These are phyloP conservation scores for Cordilura impudica DNA, from an alignment of 2,888 invertebrate species.

Conservation along the genomic window DNA sequence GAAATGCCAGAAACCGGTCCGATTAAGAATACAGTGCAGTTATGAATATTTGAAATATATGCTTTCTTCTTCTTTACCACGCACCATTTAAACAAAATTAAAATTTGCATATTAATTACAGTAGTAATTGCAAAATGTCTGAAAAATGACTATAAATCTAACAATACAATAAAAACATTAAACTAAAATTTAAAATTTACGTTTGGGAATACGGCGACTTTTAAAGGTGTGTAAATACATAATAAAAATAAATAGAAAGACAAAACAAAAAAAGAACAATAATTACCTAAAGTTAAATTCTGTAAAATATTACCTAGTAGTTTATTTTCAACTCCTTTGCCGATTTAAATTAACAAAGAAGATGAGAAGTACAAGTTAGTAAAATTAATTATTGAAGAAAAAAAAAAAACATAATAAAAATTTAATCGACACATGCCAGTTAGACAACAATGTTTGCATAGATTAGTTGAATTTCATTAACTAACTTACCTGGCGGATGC, in stretches of 20 bases:
- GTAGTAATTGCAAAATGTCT: too few species aligned
- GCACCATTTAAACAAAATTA: too few species aligned
- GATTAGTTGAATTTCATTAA: not conserved
- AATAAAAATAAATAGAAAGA: not conserved
- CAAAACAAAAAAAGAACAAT: conserved; percentile 28
- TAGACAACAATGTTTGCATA: not conserved
- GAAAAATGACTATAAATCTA: too few species aligned
- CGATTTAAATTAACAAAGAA: conserved; percentile 26
- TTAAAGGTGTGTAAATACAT: not conserved
- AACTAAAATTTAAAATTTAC: too few species aligned
- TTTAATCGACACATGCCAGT: conserved; percentile 1
- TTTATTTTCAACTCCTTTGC: conserved; percentile 46
- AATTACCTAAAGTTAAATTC: conserved; percentile 65
- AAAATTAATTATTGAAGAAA: conserved; percentile 6
- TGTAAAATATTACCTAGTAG: conserved; percentile 62
- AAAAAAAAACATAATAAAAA: conserved; percentile 2
- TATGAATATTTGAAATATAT: too few species aligned
- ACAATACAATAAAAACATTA: too few species aligned
- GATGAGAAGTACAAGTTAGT: conserved; percentile 26
- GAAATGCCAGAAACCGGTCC: too few species aligned
- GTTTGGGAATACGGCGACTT: not conserved
- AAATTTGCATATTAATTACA: too few species aligned
- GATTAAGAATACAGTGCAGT: too few species aligned
- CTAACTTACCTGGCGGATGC: conserved; percentile 87
- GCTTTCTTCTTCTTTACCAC: too few species aligned